phyloP scores from a whole-genome alignment of 2,113 vertebrate genomes.

The Uropsilus gracilis region DNA sequence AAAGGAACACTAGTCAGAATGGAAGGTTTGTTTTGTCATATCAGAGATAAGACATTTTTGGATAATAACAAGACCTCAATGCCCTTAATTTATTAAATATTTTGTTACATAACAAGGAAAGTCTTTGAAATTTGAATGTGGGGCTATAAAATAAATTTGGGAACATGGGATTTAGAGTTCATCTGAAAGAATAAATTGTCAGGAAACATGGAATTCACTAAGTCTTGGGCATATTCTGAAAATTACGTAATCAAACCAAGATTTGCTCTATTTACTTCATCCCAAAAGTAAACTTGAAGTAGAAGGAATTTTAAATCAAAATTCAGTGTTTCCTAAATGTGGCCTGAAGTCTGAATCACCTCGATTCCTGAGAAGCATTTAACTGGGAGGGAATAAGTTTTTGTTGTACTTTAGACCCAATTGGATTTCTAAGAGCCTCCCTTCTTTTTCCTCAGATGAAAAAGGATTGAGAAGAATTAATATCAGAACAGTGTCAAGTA shows the following conservation, averaged over 20 bases:
- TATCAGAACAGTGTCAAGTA: not conserved
- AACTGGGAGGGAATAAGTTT: not conserved
- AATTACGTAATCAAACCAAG: not conserved
- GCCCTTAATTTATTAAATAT: not conserved
- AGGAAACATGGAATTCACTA: not conserved
- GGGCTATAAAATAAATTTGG: not conserved
- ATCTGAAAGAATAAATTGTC: slow-evolving; percentile 23
- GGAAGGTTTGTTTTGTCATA: not conserved
- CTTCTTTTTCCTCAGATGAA: not conserved
- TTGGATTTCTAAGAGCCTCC: not conserved
- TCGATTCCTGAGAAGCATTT: not conserved
- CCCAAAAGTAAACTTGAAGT: not conserved
- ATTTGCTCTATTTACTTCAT: not conserved
- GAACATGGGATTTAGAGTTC: not conserved
- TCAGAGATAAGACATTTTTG: not conserved
- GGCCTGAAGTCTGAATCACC: not conserved
- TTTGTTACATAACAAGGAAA: not conserved
- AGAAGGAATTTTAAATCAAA: slow-evolving; percentile 18
- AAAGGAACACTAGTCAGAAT: not conserved
- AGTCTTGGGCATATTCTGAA: not conserved
- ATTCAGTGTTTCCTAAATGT: not conserved
- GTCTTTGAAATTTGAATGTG: not conserved
- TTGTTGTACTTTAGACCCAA: not conserved
- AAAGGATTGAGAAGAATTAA: not conserved
- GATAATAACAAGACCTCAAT: not conserved